Base-by-base conservation (phyloP, 2,888 invertebrate genomes). In the Dryocosmus kuriphilus region DNA sequence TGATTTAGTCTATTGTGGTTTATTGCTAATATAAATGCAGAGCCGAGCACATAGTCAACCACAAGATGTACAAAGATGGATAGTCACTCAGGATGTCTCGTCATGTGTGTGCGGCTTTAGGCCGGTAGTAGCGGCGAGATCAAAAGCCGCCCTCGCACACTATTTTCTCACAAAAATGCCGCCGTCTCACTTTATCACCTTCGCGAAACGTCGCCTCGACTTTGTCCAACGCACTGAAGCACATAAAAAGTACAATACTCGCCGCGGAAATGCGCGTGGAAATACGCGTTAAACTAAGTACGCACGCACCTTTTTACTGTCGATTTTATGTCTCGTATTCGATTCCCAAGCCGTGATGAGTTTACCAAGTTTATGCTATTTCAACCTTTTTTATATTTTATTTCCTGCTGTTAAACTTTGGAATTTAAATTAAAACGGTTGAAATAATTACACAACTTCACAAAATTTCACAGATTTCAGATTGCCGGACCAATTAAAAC, bases 251-350 rank as follows among this genome's bases (percentile, higher is more conserved):
- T 24, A 57, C 24, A 57, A 57, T 57, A 57, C 24, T n/a, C 65
- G 41, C 35, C 14, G 38, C 22, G 38, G 38, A 65, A 65, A 65
- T 65, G 65, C 32, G 35, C 38, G 22, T 65, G 65, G 65, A 35
- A 65, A 65, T 65, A 24, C 24, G 57, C 57, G 57, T 57, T 57
- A 41, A 65, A 41, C 65, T 65, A 65, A 65, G 24, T 65, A 38
- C 65, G 38, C 65, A 38, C 65, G 38, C 65, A 38, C 65, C 35
- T 65, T 65, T 65, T 65, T 65, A 65, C 24, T 35, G 65, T 35
- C 65, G 14, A 65, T 65, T 65, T 65, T 65, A 65, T 38, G 41
- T 65, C 65, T 38, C n/a, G 38, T 65, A 65, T 65, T 65, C 65
- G 65, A 65, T 24, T 38, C 38, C 41, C 14, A 5, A n/a, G 63